Percentiles rank a stretch among this genome's conserved stretches.
Conservation (phyloP, 1,140 invertebrate species). For the Zelostemma sp. region DNA sequence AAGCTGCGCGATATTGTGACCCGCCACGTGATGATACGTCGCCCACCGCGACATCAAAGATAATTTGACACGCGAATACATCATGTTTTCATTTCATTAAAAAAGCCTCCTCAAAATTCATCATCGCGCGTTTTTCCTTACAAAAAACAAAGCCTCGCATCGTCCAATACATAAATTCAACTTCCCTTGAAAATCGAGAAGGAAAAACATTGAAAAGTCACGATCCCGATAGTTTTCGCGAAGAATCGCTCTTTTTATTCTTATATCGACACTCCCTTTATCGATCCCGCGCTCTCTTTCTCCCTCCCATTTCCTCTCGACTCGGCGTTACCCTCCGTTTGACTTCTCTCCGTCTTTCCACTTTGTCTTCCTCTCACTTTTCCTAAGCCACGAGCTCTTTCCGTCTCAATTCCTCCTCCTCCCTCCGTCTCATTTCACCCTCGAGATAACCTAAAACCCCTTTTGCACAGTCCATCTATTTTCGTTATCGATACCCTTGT, state of each 20-base stretch:
- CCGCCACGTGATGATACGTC: slow-evolving; percentile 49
- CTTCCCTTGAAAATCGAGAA: too few species aligned
- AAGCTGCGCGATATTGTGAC: slow-evolving; percentile 57
- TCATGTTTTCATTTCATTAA: slow-evolving; percentile 3
- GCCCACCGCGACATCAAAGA: slow-evolving; percentile 41
- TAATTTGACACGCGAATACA: slow-evolving; percentile 32
- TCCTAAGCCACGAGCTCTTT: slow-evolving; percentile 40
- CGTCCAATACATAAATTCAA: too few species aligned
- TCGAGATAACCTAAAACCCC: slow-evolving; percentile 33
- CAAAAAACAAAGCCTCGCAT: too few species aligned
- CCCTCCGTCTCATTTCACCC: slow-evolving; percentile 28
- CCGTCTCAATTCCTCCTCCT: slow-evolving; percentile 12
- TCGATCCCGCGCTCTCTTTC: slow-evolving; percentile 57
- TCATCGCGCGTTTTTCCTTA: too few species aligned
- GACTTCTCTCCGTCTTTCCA: slow-evolving; percentile 42
- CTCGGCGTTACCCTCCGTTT: slow-evolving; percentile 41
- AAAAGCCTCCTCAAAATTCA: too few species aligned
- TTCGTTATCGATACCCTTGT: slow-evolving; percentile 29
- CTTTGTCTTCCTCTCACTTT: slow-evolving; percentile 47
- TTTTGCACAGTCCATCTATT: slow-evolving; percentile 38
- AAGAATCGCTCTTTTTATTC: slow-evolving; percentile 54
- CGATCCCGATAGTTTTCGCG: slow-evolving; percentile 52
- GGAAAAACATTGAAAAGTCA: slow-evolving; percentile 32
- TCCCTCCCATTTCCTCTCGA: slow-evolving; percentile 16
- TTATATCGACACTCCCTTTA: slow-evolving; percentile 68